Evolutionary conservation across 30 jellyfish, hydroid and myxozoan species (phyloP), one percentile per base, ranked within the genome.

Genomic region (Turritopsis rubra): DNA sequence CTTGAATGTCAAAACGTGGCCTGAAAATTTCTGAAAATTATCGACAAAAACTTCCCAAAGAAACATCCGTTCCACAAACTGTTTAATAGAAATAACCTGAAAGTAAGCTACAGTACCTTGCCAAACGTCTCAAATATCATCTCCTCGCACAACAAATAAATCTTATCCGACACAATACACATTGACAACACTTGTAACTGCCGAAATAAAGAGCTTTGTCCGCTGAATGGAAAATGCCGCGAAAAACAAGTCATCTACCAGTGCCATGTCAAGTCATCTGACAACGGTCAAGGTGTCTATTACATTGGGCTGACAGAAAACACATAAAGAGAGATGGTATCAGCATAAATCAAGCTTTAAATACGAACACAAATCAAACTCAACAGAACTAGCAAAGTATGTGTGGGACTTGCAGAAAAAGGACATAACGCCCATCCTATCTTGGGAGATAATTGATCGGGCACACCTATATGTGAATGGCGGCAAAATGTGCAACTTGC

Each of bases 1-100:
- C 80, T 75, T 31, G 76, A 90, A 66, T 74, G 95, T 90, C 86
- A 41, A 75, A 65, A 89, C 96, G 82, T 89, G 29, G 96, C 88
- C 17, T 54, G 75, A 27, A 30, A 16, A 18, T 88, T 88, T 76
- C 85, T 68, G 81, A 53, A 72, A 26, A 30, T 84, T 16, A 24
- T 89, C 9, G 76, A 80, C 83, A 89, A 85, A 74, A 78, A 86
- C 78, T 89, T 77, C 88, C 95, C 91, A 25, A 54, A 73, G 68
- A 27, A 68, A 68, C 77, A 68, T 27, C 28, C 9, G 30, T 68
- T n/a, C 30, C 30, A 1, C 30, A 68, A 68, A 68, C 28, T 68
- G 28, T 68, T 68, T 27, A 68, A 68, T 68, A 68, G 30, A 68
- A 68, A 68, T 27, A 68, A 23, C 77, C 77, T 68, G 4, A 68